These are phyloP conservation scores for Melanostigma gelatinosum DNA, from an alignment of 2,113 vertebrate species.

Conservation along the genomic window DNA sequence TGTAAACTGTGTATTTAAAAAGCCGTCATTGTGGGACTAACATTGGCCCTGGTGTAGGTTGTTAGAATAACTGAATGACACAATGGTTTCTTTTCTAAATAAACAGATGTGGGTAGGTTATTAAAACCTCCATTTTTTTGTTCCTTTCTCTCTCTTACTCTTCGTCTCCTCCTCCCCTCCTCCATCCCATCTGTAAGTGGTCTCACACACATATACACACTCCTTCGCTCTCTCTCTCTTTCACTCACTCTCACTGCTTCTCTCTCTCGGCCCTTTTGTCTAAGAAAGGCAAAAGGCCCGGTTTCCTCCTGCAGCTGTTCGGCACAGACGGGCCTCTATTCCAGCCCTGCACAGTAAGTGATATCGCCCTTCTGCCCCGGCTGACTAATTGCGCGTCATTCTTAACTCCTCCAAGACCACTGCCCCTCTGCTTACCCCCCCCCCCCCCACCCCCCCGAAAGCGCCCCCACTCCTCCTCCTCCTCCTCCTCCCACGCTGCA, in stretches of 20 bases:
- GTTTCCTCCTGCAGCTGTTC: conserved; percentile 79
- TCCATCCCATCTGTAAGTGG: conserved; percentile 74
- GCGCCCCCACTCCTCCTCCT: conserved; percentile 43
- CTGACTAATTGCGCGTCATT: conserved; percentile 88
- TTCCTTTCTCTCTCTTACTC: conserved; percentile 40
- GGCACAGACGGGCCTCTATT: conserved; percentile 84
- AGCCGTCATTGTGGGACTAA: conserved; percentile 81
- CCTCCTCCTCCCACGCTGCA: conserved; percentile 79
- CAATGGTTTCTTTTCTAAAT: conserved; percentile 92
- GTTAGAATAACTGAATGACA: conserved; percentile 89
- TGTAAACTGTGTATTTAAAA: conserved; percentile 85
- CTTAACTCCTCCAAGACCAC: conserved; percentile 85
- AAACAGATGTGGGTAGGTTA: conserved; percentile 87
- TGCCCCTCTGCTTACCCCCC: conserved; percentile 27
- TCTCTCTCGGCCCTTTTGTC: conserved; percentile 36
- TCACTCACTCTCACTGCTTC: conserved; percentile 31
- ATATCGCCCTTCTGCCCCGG: conserved; percentile 82
- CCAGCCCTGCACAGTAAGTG: conserved; percentile 78
- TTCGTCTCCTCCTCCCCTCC: conserved; percentile 55
- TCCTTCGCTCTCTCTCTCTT: neutral
- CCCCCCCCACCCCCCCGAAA: neutral
- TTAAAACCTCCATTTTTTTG: conserved; percentile 77
- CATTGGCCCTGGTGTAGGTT: conserved; percentile 80
- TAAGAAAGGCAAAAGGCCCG: conserved; percentile 71
- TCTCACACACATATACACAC: conserved; percentile 19